phyloP scores from a whole-genome alignment of 2,888 invertebrate species.

The Mythimna impura region DNA sequence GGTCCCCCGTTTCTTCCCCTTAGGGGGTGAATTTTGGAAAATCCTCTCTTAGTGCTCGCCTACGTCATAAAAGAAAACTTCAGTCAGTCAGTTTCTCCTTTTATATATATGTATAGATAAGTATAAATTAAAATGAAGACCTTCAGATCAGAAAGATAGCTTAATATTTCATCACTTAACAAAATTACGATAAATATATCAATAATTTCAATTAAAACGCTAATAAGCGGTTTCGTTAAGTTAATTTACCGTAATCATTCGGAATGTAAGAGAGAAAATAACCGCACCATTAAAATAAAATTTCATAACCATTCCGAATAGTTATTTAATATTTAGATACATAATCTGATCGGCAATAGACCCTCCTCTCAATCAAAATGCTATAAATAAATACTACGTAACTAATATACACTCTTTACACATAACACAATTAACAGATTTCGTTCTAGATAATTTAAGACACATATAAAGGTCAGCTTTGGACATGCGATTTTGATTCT shows the following conservation, averaged over 20 bases:
- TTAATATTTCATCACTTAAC: not conserved
- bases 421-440: not conserved
- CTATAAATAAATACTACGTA: not conserved
- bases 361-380: not conserved
- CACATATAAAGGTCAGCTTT: slow-evolving; percentile 14
- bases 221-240: not conserved
- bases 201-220: not conserved
- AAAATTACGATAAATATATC: not conserved
- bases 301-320: not conserved
- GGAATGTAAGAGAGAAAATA: not conserved
- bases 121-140: not conserved
- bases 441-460: slow-evolving; percentile 20
- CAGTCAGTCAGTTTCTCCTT: too few species aligned
- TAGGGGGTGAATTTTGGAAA: too few species aligned
- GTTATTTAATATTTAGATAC: not conserved
- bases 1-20: too few species aligned
- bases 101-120: too few species aligned
- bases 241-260: not conserved
- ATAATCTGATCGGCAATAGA: not conserved
- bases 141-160: not conserved
- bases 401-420: not conserved
- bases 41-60: too few species aligned
- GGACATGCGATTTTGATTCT: slow-evolving; percentile 10
- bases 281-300: not conserved
- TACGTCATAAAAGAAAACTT: too few species aligned